Evolutionary conservation across 2,888 invertebrate genomes (phyloP).

Genomic region (Xestia sexstrigata): DNA sequence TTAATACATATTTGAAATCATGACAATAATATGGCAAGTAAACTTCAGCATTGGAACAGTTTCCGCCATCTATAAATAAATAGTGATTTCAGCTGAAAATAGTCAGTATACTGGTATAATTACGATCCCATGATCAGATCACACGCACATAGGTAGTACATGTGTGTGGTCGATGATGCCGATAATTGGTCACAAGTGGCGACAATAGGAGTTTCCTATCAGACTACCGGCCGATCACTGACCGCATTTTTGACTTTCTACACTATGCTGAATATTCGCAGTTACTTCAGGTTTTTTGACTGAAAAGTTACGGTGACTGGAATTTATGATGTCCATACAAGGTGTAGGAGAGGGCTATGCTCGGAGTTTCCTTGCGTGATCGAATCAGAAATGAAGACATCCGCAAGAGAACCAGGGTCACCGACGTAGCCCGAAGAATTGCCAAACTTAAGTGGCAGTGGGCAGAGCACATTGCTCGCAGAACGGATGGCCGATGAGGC

Average conservation of each 20-base stretch:
- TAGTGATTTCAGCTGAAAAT: slow-evolving; percentile 42
- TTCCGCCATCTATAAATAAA: slow-evolving; percentile 35
- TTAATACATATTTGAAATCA: too few species aligned
- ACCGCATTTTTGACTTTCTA: slow-evolving; percentile 65
- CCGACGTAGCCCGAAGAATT: too few species aligned
- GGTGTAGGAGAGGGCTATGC: too few species aligned
- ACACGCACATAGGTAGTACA: background rate
- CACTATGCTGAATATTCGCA: slow-evolving; percentile 8
- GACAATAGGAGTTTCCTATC: slow-evolving; percentile 72
- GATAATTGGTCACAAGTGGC: slow-evolving; percentile 72
- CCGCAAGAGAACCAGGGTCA: too few species aligned
- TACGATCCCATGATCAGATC: slow-evolving; percentile 7
- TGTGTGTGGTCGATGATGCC: slow-evolving; percentile 33
- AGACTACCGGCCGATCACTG: slow-evolving; percentile 62
- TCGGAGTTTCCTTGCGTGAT: too few species aligned
- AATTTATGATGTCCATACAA: background rate
- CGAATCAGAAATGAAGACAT: too few species aligned
- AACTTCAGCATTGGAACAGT: background rate
- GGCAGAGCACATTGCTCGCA: too few species aligned
- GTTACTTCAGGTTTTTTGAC: slow-evolving; percentile 16
- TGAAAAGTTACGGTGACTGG: background rate
- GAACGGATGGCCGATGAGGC: too few species aligned
- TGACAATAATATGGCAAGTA: background rate
- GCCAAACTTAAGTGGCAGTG: too few species aligned
- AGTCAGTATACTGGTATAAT: slow-evolving; percentile 10